phyloP scores from a whole-genome alignment of 2,888 invertebrate genomes.

The Drosophila seclusa region DNA sequence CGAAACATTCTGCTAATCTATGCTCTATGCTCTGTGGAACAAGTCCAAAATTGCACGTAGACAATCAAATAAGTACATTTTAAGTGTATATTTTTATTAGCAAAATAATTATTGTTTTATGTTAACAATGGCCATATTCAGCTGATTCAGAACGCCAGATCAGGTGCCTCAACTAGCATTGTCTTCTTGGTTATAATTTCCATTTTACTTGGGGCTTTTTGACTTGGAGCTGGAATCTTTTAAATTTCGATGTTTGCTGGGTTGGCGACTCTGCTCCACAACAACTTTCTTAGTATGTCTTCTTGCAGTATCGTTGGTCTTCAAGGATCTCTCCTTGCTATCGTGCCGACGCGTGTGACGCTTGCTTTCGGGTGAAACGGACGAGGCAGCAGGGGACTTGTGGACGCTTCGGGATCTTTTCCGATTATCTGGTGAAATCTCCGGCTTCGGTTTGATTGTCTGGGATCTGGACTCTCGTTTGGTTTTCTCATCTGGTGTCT shows the following conservation, averaged over 20 bases:
- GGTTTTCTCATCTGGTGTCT: neutral
- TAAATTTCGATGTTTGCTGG: constrained; percentile 17
- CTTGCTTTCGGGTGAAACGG: constrained; percentile 36
- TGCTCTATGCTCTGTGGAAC: neutral
- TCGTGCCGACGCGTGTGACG: constrained; percentile 84
- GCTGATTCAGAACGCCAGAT: neutral
- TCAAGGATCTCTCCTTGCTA: constrained; percentile 23
- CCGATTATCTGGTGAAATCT: constrained; percentile 6
- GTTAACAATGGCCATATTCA: neutral
- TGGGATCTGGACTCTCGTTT: constrained; percentile 13
- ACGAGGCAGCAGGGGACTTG: neutral
- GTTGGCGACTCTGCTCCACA: neutral
- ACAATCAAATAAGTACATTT: neutral
- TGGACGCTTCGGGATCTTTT: constrained; percentile 1
- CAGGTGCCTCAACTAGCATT: neutral
- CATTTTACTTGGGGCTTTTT: constrained; percentile 20
- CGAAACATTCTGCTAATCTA: constrained; percentile 8
- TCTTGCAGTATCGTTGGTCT: constrained; percentile 11
- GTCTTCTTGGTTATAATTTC: neutral
- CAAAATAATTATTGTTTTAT: constrained; percentile 35
- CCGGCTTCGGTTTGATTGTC: constrained; percentile 5
- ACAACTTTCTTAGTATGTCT: neutral
- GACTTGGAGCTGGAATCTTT: constrained; percentile 14
- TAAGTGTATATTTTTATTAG: constrained; percentile 11
- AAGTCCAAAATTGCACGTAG: neutral